Evolutionary conservation across 2,797 vertebrate species (phyloP), one percentile per base, ranked within the genome.

Genomic region (Chelonia mydas): DNA sequence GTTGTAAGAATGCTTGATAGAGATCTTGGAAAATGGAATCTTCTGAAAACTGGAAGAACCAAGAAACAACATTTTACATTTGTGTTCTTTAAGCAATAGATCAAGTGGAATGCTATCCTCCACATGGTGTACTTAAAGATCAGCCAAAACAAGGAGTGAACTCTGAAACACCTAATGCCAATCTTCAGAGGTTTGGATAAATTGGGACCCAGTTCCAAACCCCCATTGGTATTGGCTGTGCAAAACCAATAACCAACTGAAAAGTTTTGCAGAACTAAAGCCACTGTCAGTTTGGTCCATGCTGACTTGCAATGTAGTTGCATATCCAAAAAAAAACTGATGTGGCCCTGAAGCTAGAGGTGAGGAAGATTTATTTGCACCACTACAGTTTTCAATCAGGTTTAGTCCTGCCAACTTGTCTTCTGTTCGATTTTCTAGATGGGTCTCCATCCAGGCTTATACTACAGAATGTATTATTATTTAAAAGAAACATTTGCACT

Each of bases 141-240:
- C 13, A 33, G 13, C 6, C 59, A 61, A 61, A 31, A 61, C 13
- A 61, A 61, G 12, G 9, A 7, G 33, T 5, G 10, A 0, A 0
- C 59, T 72, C 37, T 37, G n/a, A 21, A 72, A 37, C 11, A 5
- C 9, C n/a, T 72, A 72, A 37, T 12, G 9, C 21, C 37, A 41
- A 41, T 5, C 21, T 72, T 41, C 37, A 72, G 9, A 23, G 37
- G 9, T 41, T 37, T 37, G 11, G 68, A 72, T 72, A 72, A 41
- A 72, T 41, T 72, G n/a, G 21, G 21, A 72, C 19, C 23, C 37
- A 72, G 17, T 11, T 72, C 37, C 37, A 72, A 72, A 72, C 21
- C 68, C n/a, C 16, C n/a, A 19, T 68, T 37, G 65, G 65, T 68
- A 28, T 19, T 72, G 11, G 68, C 37, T 72, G 68, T 72, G 21